These are phyloP conservation scores for Drosophila pseudoobscura DNA, from an alignment of 1,140 invertebrate species.

Conservation along the genomic window DNA sequence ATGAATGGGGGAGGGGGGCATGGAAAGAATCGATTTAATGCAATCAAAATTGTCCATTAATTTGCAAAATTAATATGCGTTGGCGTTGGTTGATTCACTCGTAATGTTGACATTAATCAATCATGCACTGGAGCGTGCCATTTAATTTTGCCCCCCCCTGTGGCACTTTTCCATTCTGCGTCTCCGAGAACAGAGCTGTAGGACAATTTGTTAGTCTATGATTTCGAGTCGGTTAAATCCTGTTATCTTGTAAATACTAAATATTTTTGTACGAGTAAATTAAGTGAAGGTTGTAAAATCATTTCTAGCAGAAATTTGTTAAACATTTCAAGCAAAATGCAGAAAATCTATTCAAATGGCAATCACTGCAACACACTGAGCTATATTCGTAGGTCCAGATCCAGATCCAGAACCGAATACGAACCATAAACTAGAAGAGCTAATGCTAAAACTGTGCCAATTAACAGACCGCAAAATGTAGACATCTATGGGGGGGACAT, in stretches of 20 bases:
- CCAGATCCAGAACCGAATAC: slow-evolving; percentile 14
- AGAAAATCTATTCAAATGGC: slow-evolving; percentile 56
- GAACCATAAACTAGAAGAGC: slow-evolving; percentile 13
- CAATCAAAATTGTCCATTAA: slow-evolving; percentile 75
- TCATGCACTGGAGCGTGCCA: slow-evolving; percentile 39
- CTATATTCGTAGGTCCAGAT: slow-evolving; percentile 46
- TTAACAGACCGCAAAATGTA: slow-evolving; percentile 61
- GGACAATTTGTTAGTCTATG: slow-evolving; percentile 37
- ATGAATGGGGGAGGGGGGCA: no score
- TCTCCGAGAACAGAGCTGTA: slow-evolving; percentile 18
- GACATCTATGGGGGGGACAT: slow-evolving; percentile 11
- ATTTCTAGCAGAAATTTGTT: slow-evolving; percentile 40
- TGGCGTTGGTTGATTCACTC: slow-evolving; percentile 38
- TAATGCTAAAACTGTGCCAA: slow-evolving; percentile 72
- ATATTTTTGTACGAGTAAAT: slow-evolving; percentile 58
- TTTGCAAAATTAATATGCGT: slow-evolving; percentile 59
- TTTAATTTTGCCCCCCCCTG: slow-evolving; percentile 13
- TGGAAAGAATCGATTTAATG: slow-evolving; percentile 68
- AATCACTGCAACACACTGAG: slow-evolving; percentile 69
- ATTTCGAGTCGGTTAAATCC: slow-evolving; percentile 24
- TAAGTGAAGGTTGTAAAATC: slow-evolving; percentile 77
- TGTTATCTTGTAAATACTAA: slow-evolving; percentile 47
- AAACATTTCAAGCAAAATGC: slow-evolving; percentile 12
- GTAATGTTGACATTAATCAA: slow-evolving; percentile 61
- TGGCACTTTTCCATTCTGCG: slow-evolving; percentile 6